These are phyloP conservation scores for Dissostichus mawsoni DNA, from an alignment of 2,113 vertebrate genomes.

Conservation along the genomic window DNA sequence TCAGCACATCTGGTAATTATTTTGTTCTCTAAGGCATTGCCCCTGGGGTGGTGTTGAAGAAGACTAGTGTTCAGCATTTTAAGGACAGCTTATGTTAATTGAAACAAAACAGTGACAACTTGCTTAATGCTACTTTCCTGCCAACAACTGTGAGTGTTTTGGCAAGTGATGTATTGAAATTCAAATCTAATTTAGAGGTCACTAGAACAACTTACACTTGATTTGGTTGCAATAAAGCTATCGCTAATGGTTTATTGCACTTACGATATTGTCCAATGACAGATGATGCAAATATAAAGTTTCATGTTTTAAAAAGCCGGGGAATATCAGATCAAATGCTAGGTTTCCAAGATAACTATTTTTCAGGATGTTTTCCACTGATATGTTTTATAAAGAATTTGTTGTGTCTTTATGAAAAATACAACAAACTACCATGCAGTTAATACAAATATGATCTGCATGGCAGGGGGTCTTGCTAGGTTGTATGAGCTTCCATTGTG, in stretches of 20 bases:
- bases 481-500: slow-evolving; percentile 36
- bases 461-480: slow-evolving; percentile 21
- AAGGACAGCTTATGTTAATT: slow-evolving; percentile 39
- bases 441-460: slow-evolving; percentile 42
- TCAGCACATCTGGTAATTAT: slow-evolving; percentile 72
- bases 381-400: background rate
- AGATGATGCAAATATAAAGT: background rate
- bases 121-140: slow-evolving; percentile 2
- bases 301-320: background rate
- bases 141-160: slow-evolving; percentile 21
- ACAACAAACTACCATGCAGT: background rate
- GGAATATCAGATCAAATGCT: background rate
- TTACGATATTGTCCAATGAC: background rate
- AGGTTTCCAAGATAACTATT: background rate
- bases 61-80: slow-evolving; percentile 56
- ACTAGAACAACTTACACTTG: slow-evolving; percentile 12
- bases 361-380: background rate
- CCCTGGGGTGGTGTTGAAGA: slow-evolving; percentile 47
- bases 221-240: background rate
- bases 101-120: slow-evolving; percentile 48
- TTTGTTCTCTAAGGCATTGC: slow-evolving; percentile 47
- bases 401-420: slow-evolving; percentile 18
- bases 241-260: background rate
- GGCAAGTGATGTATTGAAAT: slow-evolving; percentile 32
- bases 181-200: slow-evolving; percentile 43